Evolutionary conservation across 2,888 invertebrate species (phyloP).

Genomic region (Hipparchia semele): DNA sequence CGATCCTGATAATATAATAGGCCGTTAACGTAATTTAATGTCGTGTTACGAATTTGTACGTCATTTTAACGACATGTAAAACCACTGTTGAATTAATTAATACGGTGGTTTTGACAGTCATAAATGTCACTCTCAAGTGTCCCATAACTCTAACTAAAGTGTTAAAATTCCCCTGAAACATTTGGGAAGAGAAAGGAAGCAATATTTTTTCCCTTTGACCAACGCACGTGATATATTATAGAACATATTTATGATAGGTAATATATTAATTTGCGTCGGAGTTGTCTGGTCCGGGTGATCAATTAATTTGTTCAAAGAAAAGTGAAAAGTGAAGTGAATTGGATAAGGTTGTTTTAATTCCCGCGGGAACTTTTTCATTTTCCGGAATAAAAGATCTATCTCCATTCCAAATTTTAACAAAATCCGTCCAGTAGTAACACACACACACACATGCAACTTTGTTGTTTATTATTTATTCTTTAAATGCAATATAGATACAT

Average conservation of each 20-base stretch:
- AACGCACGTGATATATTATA: constrained; percentile 43
- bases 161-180: constrained; percentile 57
- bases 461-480: neutral
- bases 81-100: constrained; percentile 72
- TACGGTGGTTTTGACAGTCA: constrained; percentile 61
- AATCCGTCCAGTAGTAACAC: too few relatives aligned
- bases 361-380: too few relatives aligned
- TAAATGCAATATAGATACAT: neutral
- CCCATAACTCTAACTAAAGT: constrained; percentile 64
- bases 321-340: neutral
- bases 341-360: too few relatives aligned
- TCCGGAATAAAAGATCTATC: too few relatives aligned
- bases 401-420: too few relatives aligned
- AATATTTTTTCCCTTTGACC: constrained; percentile 45
- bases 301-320: constrained; percentile 13
- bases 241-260: constrained; percentile 40
- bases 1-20: constrained; percentile 48
- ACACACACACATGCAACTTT: too few relatives aligned
- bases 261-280: constrained; percentile 42
- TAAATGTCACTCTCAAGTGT: constrained; percentile 72
- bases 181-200: constrained; percentile 43
- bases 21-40: constrained; percentile 56
- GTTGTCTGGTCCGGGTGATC: constrained; percentile 33
- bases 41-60: constrained; percentile 61
- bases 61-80: constrained; percentile 57